These are phyloP conservation scores for Teinopalpus imperialis DNA, from an alignment of 2,888 invertebrate genomes.

Conservation along the genomic window DNA sequence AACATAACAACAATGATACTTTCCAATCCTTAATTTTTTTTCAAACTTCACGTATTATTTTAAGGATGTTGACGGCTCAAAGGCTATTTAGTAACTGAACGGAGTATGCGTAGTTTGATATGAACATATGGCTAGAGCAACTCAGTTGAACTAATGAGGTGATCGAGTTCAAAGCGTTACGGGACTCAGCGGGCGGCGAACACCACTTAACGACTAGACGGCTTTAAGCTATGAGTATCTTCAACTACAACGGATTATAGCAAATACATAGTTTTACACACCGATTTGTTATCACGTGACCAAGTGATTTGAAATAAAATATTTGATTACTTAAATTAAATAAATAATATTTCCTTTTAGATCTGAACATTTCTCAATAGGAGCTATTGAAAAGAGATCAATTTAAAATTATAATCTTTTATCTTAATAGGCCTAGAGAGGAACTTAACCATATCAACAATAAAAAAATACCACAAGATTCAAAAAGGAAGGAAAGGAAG, in stretches of 20 bases:
- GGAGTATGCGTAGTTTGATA: conserved; percentile 54
- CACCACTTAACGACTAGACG: conserved; percentile 52
- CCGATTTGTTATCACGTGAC: too few species aligned
- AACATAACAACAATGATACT: conserved; percentile 42
- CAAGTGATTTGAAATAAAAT: too few species aligned
- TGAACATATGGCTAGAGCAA: conserved; percentile 61
- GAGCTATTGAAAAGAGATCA: too few species aligned
- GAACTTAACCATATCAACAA: too few species aligned
- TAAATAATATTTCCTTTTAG: too few species aligned
- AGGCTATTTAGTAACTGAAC: conserved; percentile 68
- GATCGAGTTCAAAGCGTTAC: conserved; percentile 74
- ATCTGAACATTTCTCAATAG: too few species aligned
- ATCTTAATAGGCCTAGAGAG: too few species aligned
- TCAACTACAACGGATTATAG: conserved; percentile 5
- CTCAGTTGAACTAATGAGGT: conserved; percentile 73
- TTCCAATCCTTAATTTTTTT: conserved; percentile 39
- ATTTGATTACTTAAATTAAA: too few species aligned
- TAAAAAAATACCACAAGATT: too few species aligned
- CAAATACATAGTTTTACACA: too few species aligned
- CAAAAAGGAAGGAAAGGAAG: too few species aligned
- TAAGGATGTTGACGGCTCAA: conserved; percentile 64
- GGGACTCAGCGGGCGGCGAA: conserved; percentile 57
- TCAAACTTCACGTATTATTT: conserved; percentile 32
- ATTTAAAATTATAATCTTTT: too few species aligned
- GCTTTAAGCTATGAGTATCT: conserved; percentile 14